Base-by-base conservation (phyloP, 2,888 invertebrate genomes). In the Tetrapedia diversipes region DNA sequence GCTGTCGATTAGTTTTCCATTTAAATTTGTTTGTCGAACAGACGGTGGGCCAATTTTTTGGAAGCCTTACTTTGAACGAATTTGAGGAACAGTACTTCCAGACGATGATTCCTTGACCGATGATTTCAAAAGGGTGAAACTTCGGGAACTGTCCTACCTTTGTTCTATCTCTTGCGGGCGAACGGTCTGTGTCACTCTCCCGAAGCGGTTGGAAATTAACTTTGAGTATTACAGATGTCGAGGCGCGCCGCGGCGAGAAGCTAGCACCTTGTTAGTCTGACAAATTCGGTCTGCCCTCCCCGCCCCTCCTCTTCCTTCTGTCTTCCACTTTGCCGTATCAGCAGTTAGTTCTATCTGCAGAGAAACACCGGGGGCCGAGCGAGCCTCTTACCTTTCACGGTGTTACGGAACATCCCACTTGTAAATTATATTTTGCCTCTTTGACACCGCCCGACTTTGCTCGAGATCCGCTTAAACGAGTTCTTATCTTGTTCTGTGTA, bases 251-350 rank as follows among this genome's bases (percentile, higher is more conserved):
- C 86, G 85, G 86, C 71, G 86, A 87, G 86, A 87, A 90, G 88
- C 89, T 87, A 90, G 89, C 89, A 90, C 89, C 89, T 90, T 90
- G 90, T 90, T 90, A 90, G 90, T 86, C 85, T 89, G 90, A 90
- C 89, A 90, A 90, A 90, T 90, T 88, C 84, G 83, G 82, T 83
- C 86, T 87, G 86, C 89, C n/a, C n/a, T n/a, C n/a, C n/a, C n/a
- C n/a, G n/a, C n/a, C n/a, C n/a, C 86, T 87, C 87, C 86, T 69
- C 77, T 71, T 74, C 71, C 81, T 69, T 72, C 80, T 60, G 76
- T 73, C 76, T 73, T 74, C 75, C 79, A 66, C 80, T 64, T 63
- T 59, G 47, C 71, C 57, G 64, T 67, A 73, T 76, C 78, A 73
- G 67, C 77, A 66, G 65, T 57, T 59, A 71, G 63, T 59, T 65